Evolutionary conservation across 2,113 vertebrate species (phyloP).

Genomic region (Entelurus aequoreus): DNA sequence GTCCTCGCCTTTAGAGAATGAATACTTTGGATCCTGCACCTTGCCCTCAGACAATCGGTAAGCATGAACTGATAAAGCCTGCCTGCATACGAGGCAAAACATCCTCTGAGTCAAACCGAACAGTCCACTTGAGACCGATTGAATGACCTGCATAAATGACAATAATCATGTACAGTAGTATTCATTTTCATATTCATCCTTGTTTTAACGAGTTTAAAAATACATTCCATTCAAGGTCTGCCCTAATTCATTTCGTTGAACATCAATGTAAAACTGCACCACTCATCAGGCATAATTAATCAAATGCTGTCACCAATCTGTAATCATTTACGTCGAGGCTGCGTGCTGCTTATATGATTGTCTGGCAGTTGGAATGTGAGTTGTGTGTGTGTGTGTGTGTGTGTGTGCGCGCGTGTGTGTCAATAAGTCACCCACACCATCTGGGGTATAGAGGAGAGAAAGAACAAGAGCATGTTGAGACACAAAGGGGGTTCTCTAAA

Average conservation of each 20-base stretch:
- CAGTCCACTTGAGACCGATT: no score
- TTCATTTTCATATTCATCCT: neutral
- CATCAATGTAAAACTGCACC: slow-evolving; percentile 27
- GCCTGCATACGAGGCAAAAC: no score
- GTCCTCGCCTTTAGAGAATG: no score
- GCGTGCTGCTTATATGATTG: slow-evolving; percentile 54
- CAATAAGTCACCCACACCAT: slow-evolving; percentile 68
- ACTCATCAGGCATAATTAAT: slow-evolving; percentile 69
- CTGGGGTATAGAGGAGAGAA: slow-evolving; percentile 61
- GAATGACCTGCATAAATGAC: neutral
- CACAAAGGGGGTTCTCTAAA: slow-evolving; percentile 58
- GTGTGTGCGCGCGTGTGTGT: slow-evolving; percentile 32
- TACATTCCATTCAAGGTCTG: neutral
- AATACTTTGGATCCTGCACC: no score
- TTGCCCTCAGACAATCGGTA: no score
- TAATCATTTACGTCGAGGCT: slow-evolving; percentile 63
- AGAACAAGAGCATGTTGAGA: slow-evolving; percentile 62
- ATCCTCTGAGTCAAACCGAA: no score
- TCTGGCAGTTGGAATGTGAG: slow-evolving; percentile 41
- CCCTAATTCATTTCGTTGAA: slow-evolving; percentile 47
- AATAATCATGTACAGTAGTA: neutral
- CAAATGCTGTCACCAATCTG: slow-evolving; percentile 68
- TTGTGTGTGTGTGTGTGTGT: slow-evolving; percentile 25
- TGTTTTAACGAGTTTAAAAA: neutral
- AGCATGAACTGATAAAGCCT: no score